Evolutionary conservation across 2,797 vertebrate species (phyloP).

Genomic region (Pelochelys cantorii): DNA sequence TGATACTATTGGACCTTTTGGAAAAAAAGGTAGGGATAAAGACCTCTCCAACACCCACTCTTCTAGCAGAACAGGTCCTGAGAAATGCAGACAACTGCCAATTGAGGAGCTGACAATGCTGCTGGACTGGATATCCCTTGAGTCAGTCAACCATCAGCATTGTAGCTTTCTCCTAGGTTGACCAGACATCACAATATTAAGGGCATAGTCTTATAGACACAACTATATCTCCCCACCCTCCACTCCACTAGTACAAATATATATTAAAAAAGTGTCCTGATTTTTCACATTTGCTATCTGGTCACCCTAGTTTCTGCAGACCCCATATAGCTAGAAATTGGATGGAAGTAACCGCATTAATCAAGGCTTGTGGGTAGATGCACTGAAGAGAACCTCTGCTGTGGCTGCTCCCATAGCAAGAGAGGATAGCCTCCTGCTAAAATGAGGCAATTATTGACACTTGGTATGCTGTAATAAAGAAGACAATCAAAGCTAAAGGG

Average conservation of each 20-base stretch:
- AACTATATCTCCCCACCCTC: neutral
- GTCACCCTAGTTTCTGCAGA: neutral
- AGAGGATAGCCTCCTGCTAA: neutral
- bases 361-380: accelerated
- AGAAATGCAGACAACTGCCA: neutral
- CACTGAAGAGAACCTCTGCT: neutral
- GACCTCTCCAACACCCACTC: accelerated
- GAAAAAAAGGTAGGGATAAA: neutral
- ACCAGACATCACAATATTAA: neutral
- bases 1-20: accelerated
- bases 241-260: too few species aligned
- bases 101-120: neutral
- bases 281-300: neutral
- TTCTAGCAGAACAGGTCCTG: neutral
- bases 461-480: neutral
- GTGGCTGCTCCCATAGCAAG: neutral
- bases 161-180: neutral
- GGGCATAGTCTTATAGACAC: neutral
- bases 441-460: neutral
- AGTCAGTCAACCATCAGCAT: neutral
- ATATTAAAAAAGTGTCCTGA: neutral
- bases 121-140: neutral
- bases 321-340: accelerated
- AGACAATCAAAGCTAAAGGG: accelerated
- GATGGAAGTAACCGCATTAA: accelerated